Evolutionary conservation across 2,888 invertebrate genomes (phyloP), one percentile per base, ranked within the genome.

Genomic region (Bugulina stolonifera): DNA sequence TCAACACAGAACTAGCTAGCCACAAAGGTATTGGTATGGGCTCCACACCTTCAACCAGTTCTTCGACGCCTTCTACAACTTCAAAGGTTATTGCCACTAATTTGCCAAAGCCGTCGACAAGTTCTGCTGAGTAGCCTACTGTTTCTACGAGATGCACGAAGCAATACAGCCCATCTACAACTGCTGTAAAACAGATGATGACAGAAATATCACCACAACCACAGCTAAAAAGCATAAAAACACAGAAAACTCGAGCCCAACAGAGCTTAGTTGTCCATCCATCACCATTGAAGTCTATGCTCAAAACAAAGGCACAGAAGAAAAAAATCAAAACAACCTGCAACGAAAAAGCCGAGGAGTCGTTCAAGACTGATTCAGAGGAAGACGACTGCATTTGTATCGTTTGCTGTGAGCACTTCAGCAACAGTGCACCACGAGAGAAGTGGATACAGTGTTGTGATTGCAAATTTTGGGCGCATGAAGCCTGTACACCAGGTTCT

Each of bases 401-500:
- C 22, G 52, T 52, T 52, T 52, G 52, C 52, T 14, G 10, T 10
- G 52, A 52, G 22, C 10, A 52, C 10, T 52, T 14, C 22, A 22
- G 52, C 52, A 52, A 52, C 52, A 52, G 52, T 52, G 52, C 52
- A 52, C 52, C 52, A 52, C 22, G 52, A 10, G 52, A 52, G 57
- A 57, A 25, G 57, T n/a, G n/a, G n/a, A n/a, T n/a, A n/a, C n/a
- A n/a, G n/a, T n/a, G n/a, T n/a, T n/a, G n/a, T n/a, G n/a, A 57
- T 5, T 57, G 57, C 14, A 25, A 57, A n/a, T 25, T n/a, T 25
- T 57, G 57, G 57, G 57, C 57, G 5, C 57, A 57, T 57, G 57
- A 57, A n/a, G 57, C 57, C 5, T 57, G 57, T 25, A 57, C 57
- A 18, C 57, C 57, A 23, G 23, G 57, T 23, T 25, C 5, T 57